Evolutionary conservation across 2,888 invertebrate species (phyloP).

Genomic region (Netelia inedita): DNA sequence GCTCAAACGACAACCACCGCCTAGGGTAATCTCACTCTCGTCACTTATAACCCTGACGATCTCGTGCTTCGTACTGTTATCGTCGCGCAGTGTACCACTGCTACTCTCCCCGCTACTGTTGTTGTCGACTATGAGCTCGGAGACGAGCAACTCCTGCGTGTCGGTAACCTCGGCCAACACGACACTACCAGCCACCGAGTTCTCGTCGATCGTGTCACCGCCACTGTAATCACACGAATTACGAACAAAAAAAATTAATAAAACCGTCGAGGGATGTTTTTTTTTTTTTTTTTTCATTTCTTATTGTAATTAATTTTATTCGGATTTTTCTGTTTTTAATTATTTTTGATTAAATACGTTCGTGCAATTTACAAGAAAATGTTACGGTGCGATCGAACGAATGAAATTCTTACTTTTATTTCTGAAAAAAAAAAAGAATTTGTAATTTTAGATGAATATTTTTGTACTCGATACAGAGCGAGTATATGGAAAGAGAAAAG

Average conservation of each 20-base stretch:
- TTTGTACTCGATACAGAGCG: too few species aligned
- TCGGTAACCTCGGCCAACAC: constrained; percentile 80
- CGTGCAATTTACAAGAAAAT: too few species aligned
- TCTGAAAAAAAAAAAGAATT: too few species aligned
- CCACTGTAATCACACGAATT: constrained; percentile 75
- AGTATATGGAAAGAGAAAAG: too few species aligned
- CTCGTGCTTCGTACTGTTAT: constrained; percentile 43
- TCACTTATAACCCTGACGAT: constrained; percentile 53
- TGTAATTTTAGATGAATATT: too few species aligned
- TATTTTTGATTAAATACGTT: too few species aligned
- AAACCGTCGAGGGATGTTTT: background rate
- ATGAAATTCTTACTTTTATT: too few species aligned
- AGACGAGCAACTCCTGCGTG: constrained; percentile 74
- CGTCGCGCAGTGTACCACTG: constrained; percentile 59
- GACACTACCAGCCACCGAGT: constrained; percentile 79
- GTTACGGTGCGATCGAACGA: too few species aligned
- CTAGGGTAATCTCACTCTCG: constrained; percentile 52
- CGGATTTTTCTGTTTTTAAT: background rate
- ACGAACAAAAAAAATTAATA: constrained; percentile 6
- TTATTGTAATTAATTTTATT: background rate
- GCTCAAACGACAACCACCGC: constrained; percentile 54
- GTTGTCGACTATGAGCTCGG: constrained; percentile 71
- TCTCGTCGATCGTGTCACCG: constrained; percentile 81
- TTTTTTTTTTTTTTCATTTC: background rate
- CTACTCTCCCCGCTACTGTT: constrained; percentile 67